Evolutionary conservation across 2,888 invertebrate genomes (phyloP).

Genomic region (Sinelater perroti): DNA sequence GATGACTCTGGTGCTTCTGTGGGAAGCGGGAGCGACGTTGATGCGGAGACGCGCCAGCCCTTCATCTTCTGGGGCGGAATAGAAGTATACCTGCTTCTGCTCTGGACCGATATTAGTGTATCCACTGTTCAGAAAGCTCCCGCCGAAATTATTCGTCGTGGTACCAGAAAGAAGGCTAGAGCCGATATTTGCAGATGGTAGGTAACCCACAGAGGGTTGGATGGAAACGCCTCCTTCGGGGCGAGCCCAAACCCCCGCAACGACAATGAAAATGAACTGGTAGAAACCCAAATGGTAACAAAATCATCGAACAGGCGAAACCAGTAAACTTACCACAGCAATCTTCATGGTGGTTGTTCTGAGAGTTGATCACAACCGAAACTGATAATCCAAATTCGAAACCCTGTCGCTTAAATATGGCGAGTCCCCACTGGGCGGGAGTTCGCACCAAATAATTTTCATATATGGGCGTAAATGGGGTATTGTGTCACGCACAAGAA

Average conservation of each 20-base stretch:
- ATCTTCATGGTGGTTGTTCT: slow-evolving; percentile 2
- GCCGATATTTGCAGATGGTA: slow-evolving; percentile 38
- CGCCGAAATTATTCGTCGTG: too few relatives aligned
- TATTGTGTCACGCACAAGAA: too few relatives aligned
- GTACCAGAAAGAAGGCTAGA: not conserved
- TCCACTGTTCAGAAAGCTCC: too few relatives aligned
- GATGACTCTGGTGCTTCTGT: slow-evolving; percentile 60
- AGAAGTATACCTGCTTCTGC: slow-evolving; percentile 55
- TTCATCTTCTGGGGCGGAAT: slow-evolving; percentile 54
- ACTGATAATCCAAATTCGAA: too few relatives aligned
- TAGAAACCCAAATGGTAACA: not conserved
- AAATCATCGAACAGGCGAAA: not conserved
- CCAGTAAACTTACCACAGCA: not conserved
- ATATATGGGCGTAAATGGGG: too few relatives aligned
- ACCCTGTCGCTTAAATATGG: too few relatives aligned
- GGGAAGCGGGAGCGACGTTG: slow-evolving; percentile 49
- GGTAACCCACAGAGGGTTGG: slow-evolving; percentile 39
- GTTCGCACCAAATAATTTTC: too few relatives aligned
- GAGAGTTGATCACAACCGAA: too few relatives aligned
- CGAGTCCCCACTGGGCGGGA: too few relatives aligned
- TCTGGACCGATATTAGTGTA: slow-evolving; percentile 38
- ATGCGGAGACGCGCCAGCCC: slow-evolving; percentile 47
- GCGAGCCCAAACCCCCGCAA: not conserved
- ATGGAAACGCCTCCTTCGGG: slow-evolving; percentile 26
- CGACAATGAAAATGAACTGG: not conserved